These are phyloP conservation scores for Cygnus olor DNA, from an alignment of 2,797 vertebrate genomes.

Conservation along the genomic window DNA sequence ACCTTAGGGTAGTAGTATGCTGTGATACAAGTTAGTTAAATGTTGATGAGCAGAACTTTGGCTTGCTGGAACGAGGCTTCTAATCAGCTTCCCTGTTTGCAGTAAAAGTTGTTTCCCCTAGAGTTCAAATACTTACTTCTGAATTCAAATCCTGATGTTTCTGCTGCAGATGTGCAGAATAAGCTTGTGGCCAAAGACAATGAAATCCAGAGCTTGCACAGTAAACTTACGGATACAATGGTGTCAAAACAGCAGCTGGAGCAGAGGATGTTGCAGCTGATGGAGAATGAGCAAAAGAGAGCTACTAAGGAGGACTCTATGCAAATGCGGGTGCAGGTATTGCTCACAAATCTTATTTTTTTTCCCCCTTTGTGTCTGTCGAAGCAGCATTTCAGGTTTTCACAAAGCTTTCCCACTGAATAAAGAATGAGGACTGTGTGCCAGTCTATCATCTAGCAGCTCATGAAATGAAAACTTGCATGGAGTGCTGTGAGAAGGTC, in stretches of 20 bases:
- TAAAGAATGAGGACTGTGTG: neutral
- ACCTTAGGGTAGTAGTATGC: neutral
- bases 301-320: slow-evolving; percentile 86
- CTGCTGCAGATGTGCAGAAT: slow-evolving; percentile 87
- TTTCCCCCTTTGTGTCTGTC: neutral
- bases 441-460: neutral
- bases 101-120: neutral
- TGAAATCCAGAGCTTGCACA: slow-evolving; percentile 93
- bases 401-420: neutral
- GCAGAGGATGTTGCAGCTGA: slow-evolving; percentile 90
- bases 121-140: neutral
- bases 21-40: neutral
- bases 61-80: neutral
- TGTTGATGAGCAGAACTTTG: neutral
- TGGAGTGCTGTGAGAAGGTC: neutral
- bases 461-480: neutral
- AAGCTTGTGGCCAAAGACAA: slow-evolving; percentile 91
- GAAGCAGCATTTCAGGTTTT: neutral
- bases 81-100: neutral
- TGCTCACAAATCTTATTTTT: neutral
- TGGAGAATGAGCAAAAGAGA: slow-evolving; percentile 91
- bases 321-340: slow-evolving; percentile 87
- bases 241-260: slow-evolving; percentile 94
- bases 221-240: slow-evolving; percentile 91
- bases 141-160: slow-evolving; percentile 53